Percentiles rank a stretch among this genome's conserved stretches.
These are phyloP conservation scores for Balaeniceps rex DNA, from an alignment of 2,113 vertebrate species.

Conservation along the genomic window DNA sequence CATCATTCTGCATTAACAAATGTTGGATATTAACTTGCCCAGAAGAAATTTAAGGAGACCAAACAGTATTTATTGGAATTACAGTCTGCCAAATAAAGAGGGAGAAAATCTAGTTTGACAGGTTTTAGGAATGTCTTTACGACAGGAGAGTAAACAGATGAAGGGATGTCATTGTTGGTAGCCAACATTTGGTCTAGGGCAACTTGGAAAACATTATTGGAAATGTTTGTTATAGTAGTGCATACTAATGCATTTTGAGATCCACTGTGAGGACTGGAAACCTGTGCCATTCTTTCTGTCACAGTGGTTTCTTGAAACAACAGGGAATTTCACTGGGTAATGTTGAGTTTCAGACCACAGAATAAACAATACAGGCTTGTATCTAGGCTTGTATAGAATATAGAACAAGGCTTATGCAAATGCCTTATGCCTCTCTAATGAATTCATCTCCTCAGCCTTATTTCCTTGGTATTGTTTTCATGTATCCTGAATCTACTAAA, in stretches of 20 bases:
- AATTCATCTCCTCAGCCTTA: neutral
- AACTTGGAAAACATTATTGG: neutral
- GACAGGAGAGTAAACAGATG: neutral
- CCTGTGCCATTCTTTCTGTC: neutral
- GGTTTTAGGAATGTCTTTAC: neutral
- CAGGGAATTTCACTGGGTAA: neutral
- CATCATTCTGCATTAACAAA: neutral
- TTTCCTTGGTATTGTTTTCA: neutral
- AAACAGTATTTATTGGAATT: neutral
- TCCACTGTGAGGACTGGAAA: too few relatives aligned
- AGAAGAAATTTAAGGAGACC: neutral
- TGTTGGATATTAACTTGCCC: neutral
- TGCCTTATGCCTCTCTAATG: neutral
- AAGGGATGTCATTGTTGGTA: neutral
- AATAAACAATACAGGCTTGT: neutral
- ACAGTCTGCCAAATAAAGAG: neutral
- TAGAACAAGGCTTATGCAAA: neutral
- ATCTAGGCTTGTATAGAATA: neutral
- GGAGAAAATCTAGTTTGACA: neutral
- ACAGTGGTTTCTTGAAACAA: neutral
- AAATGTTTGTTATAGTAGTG: neutral
- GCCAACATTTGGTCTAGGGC: neutral
- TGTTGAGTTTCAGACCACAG: neutral
- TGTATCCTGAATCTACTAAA: neutral
- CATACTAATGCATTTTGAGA: neutral